Conservation (phyloP, 1,140 invertebrate genomes). For the Drosophila carrolli region DNA sequence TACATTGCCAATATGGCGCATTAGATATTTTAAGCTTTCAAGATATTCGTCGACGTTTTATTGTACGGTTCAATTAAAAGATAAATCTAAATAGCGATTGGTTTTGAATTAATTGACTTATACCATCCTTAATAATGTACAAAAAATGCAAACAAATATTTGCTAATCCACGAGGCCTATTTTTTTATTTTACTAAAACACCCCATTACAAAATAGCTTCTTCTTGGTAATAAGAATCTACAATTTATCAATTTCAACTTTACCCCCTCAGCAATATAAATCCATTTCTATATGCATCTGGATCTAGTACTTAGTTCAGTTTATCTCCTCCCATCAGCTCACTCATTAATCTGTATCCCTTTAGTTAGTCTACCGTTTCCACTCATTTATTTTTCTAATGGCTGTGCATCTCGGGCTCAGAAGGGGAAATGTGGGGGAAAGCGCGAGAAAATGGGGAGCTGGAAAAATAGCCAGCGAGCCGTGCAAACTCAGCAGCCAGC, state of each 20-base stretch:
- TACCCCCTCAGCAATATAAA: neutral
- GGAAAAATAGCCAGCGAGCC: constrained; percentile 37
- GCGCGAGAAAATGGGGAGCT: constrained; percentile 5
- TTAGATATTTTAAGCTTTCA: too few relatives aligned
- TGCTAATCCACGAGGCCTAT: too few relatives aligned
- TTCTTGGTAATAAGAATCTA: neutral
- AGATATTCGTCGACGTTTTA: too few relatives aligned
- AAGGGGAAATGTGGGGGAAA: constrained; percentile 6
- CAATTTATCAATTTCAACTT: neutral
- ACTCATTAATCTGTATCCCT: constrained; percentile 46
- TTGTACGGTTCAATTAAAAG: too few relatives aligned
- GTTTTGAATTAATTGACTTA: too few relatives aligned
- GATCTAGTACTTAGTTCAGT: neutral
- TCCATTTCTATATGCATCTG: neutral
- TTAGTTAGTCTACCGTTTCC: constrained; percentile 13
- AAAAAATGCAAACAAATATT: too few relatives aligned
- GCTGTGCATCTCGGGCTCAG: constrained; percentile 3
- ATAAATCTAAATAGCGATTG: too few relatives aligned
- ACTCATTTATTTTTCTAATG: constrained; percentile 42
- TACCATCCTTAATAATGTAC: too few relatives aligned
- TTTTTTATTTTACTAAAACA: too few relatives aligned
- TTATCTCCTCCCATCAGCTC: constrained; percentile 7
- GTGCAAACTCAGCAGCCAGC: constrained; percentile 51
- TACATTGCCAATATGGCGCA: too few relatives aligned
- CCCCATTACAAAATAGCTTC: too few relatives aligned